Evolutionary conservation across 2,113 vertebrate species (phyloP).

Genomic region (Leptobrachium leishanense): DNA sequence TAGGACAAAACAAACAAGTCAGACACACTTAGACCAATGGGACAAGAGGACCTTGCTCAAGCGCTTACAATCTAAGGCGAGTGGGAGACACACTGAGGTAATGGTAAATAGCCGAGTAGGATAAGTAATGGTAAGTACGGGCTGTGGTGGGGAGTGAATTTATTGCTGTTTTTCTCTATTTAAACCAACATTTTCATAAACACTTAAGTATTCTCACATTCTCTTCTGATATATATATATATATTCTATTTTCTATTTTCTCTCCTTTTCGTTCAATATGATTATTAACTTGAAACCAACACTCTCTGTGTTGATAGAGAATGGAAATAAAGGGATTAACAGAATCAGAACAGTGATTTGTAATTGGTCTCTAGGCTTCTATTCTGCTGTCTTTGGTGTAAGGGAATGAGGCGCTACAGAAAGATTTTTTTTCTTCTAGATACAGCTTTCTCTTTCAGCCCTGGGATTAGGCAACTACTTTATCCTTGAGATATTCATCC

Average conservation of each 20-base stretch:
- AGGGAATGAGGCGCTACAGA: conserved; percentile 56
- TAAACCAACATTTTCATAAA: too few species aligned
- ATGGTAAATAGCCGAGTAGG: too few species aligned
- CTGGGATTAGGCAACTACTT: conserved; percentile 65
- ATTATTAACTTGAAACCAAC: conserved; percentile 39
- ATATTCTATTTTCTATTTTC: conserved; percentile 16
- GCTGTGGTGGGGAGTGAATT: too few species aligned
- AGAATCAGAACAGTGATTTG: conserved; percentile 66
- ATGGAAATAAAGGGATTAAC: conserved; percentile 70
- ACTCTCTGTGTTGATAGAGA: conserved; percentile 64
- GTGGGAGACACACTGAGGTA: too few species aligned
- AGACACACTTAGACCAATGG: too few species aligned
- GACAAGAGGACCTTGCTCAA: too few species aligned
- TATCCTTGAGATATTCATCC: conserved; percentile 67
- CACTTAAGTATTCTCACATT: too few species aligned
- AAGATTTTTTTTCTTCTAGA: conserved; percentile 60
- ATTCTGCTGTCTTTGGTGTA: conserved; percentile 54
- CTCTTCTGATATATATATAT: not conserved
- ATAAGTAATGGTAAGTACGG: too few species aligned
- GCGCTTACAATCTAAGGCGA: too few species aligned
- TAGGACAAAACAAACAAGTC: too few species aligned
- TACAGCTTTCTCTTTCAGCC: conserved; percentile 60
- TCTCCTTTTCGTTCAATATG: conserved; percentile 18
- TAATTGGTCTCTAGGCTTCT: conserved; percentile 69
- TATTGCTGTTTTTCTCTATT: too few species aligned